These are phyloP conservation scores for Saguinus imperator DNA, from an alignment of 2,113 vertebrate genomes.

Conservation along the genomic window DNA sequence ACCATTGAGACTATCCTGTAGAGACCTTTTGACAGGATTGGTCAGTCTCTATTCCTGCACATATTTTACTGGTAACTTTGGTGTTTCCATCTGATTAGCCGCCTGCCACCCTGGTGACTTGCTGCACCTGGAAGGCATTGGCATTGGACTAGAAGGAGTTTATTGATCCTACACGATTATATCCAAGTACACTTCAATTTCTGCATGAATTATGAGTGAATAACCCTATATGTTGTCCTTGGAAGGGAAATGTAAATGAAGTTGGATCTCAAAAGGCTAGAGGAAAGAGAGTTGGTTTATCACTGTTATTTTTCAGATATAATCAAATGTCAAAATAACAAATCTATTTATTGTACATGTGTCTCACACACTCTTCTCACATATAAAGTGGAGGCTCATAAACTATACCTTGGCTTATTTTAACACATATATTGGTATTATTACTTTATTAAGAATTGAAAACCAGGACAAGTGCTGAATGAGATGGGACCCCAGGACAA, in stretches of 20 bases:
- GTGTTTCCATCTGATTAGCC: not conserved
- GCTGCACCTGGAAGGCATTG: not conserved
- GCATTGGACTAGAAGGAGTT: not conserved
- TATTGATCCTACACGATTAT: not conserved
- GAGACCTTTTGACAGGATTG: not conserved
- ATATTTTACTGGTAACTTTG: constrained; percentile 10
- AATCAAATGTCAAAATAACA: constrained; percentile 17
- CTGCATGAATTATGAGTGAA: not conserved
- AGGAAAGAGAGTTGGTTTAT: not conserved
- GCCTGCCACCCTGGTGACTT: not conserved
- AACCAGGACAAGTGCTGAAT: not conserved
- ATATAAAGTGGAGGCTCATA: not conserved
- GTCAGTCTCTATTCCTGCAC: not conserved
- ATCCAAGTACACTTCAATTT: not conserved
- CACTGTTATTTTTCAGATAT: not conserved
- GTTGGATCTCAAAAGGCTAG: not conserved
- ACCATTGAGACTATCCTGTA: not conserved
- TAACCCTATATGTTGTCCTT: not conserved
- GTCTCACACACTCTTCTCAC: not conserved
- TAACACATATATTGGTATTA: not conserved
- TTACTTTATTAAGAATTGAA: not conserved
- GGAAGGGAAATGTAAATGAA: not conserved
- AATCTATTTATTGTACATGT: not conserved
- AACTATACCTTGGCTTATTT: not conserved
- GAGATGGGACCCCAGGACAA: not conserved